These are phyloP conservation scores for Aplodontia rufa DNA, from an alignment of 2,113 vertebrate species.

Conservation along the genomic window DNA sequence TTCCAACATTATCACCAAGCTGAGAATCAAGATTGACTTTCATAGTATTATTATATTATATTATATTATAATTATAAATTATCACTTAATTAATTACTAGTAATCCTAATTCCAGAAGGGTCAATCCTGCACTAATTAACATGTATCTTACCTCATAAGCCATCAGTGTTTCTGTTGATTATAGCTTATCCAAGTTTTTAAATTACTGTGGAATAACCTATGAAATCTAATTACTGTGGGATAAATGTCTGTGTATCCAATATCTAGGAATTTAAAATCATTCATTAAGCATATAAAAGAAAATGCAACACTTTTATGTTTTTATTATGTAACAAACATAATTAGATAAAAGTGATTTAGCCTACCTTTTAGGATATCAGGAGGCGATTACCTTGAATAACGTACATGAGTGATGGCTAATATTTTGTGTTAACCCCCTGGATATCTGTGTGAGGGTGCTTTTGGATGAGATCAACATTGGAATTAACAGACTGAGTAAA, in stretches of 20 bases:
- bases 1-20: conserved; percentile 21
- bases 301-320: conserved; percentile 64
- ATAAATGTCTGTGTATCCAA: conserved; percentile 48
- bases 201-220: background rate
- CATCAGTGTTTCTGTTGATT: conserved; percentile 43
- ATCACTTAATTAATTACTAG: conserved; percentile 35
- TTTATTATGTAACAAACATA: conserved; percentile 50
- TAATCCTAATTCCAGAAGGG: conserved; percentile 46
- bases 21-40: conserved; percentile 56
- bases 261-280: conserved; percentile 70
- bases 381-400: conserved; percentile 23
- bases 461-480: background rate
- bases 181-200: background rate
- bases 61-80: conserved; percentile 52
- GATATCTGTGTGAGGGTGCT: background rate
- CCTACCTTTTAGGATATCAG: background rate
- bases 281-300: conserved; percentile 69
- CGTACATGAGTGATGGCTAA: background rate
- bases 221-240: background rate
- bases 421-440: background rate
- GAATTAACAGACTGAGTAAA: background rate
- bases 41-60: conserved; percentile 37
- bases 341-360: background rate
- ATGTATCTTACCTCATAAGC: background rate
- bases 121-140: conserved; percentile 68